Base-by-base conservation (phyloP, 2,888 invertebrate genomes). In the Philaethria dido region DNA sequence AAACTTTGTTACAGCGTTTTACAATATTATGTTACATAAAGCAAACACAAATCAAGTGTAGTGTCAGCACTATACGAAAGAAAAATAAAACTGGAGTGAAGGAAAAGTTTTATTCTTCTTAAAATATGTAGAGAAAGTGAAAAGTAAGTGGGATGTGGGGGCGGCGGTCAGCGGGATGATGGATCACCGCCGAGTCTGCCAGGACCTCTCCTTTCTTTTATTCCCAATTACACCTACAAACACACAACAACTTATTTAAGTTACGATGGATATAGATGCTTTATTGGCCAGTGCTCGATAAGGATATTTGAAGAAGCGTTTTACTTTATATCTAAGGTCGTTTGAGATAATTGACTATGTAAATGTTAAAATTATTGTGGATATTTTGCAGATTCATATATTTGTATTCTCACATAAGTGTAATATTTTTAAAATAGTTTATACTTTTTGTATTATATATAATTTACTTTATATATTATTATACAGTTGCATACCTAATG, bases 101-200 rank as follows among this genome's bases (percentile, higher is more conserved):
- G 85, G 81, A 86, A 90, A 92, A 91, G 86, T 91, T 92, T 91
- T 88, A 89, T 89, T 92, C 90, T 90, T 86, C 88, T 92, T 92
- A 90, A 93, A 93, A 92, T 93, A 93, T 93, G 93, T 92, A 92
- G 92, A 91, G 92, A 88, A 90, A 92, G 92, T 90, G 93, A 89
- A 92, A 90, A 93, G 89, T 90, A 89, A 88, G 87, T 85, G 86
- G 82, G 84, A 82, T 82, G 79, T 77, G 84, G 85, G 80, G 84
- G 84, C 82, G 84, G 86, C 87, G 90, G 88, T 89, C 90, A 91
- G 87, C 82, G 84, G 86, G 92, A 93, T 93, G 93, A 93, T 93
- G 93, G 93, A 93, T 93, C 89, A 89, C 92, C 88, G 82, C 59
- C 84, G 81, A 80, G 78, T 80, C 72, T 75, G 85, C 86, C 82